Evolutionary conservation across 1,140 invertebrate genomes (phyloP), one percentile per base, ranked within the genome.

Genomic region (Arion vulgaris): DNA sequence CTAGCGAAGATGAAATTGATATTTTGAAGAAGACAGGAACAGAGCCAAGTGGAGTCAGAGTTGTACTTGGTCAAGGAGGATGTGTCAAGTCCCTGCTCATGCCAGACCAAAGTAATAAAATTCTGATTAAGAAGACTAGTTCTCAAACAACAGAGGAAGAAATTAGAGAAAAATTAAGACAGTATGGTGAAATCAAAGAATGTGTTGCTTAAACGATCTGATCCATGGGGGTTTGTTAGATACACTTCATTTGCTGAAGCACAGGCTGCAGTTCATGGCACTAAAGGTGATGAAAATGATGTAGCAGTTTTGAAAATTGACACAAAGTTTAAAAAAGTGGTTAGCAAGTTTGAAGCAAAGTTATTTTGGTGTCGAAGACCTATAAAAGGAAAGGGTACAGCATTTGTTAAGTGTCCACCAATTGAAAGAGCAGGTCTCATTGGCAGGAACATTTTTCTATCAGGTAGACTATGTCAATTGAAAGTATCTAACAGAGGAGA

Each of bases 321-420:
- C 28, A 39, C 41, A 34, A 23, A 53, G 0, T 71, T 53, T 62
- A 87, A 28, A 66, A 84, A 0, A 78, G 78, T 57, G 74, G 49
- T 36, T 5, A 53, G 17, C 36, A 39, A 76, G 41, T 88, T 88
- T 76, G 84, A 83, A 69, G 81, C 86, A 28, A 85, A 81, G 38
- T 41, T 90, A n/a, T 82, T 73, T 5, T 90, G 89, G 89, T 86
- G 84, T 62, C 77, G 85, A 72, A 69, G 88, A 41, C 77, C 77
- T 9, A 81, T 83, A 17, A 84, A 76, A n/a, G 88, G 87, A 23
- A 76, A 78, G 80, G 88, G 86, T 23, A 81, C 69, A 23, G 80
- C 80, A 26, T 41, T 81, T 36, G 74, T 81, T 28, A 51, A 36
- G 23, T 73, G 69, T 69, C 69, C 41, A n/a, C 80, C 80, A 1